Conservation (phyloP, 2,888 invertebrate genomes). For the Argyresthia goedartella region DNA sequence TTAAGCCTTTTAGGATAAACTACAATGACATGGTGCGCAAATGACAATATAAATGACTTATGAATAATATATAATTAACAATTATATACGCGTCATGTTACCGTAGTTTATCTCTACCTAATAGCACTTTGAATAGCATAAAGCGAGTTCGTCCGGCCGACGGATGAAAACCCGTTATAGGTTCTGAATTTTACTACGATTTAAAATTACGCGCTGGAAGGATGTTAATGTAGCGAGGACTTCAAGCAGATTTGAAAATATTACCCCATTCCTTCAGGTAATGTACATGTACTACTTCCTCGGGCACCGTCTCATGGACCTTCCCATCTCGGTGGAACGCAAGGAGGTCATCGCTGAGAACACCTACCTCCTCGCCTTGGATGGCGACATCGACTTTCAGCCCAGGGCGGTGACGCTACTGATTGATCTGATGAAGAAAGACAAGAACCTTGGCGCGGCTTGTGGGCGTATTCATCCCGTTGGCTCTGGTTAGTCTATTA, state of each 20-base stretch:
- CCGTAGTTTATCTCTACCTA: no score
- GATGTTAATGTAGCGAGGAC: no score
- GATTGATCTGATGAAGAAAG: constrained; percentile 89
- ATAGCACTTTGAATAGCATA: no score
- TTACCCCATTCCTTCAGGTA: constrained; percentile 47
- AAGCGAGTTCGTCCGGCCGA: no score
- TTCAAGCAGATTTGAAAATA: neutral
- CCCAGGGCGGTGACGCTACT: constrained; percentile 83
- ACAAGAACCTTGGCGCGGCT: constrained; percentile 84
- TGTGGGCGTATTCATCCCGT: constrained; percentile 93
- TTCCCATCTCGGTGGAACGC: constrained; percentile 67
- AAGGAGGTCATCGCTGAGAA: constrained; percentile 82
- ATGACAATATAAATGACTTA: no score
- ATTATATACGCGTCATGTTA: no score
- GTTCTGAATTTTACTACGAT: no score
- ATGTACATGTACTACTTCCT: constrained; percentile 96
- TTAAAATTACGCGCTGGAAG: no score
- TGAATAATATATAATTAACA: no score
- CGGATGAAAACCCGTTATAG: no score
- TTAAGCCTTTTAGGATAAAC: no score
- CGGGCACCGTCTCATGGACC: constrained; percentile 82
- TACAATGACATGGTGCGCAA: no score
- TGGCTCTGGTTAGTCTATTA: constrained; percentile 66
- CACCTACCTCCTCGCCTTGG: constrained; percentile 86
- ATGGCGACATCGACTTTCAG: constrained; percentile 91